These are phyloP conservation scores for Morphnarchus princeps DNA, from an alignment of 2,113 vertebrate species.

Conservation along the genomic window DNA sequence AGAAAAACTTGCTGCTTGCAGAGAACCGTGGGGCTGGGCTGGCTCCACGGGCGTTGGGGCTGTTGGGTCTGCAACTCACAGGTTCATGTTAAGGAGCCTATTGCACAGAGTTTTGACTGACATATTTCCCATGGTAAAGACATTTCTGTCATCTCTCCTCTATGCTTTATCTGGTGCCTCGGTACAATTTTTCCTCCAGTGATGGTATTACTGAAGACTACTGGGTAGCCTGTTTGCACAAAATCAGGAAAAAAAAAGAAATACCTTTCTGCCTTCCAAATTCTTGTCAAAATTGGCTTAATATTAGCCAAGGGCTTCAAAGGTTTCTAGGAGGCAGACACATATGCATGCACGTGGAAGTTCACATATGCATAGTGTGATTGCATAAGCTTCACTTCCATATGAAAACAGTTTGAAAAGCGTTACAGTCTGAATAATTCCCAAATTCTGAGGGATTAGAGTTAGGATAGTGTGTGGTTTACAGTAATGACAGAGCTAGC, in stretches of 20 bases:
- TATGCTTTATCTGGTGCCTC: neutral
- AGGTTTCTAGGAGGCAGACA: neutral
- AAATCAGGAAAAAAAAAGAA: neutral
- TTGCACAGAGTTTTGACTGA: neutral
- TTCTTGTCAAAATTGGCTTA: neutral
- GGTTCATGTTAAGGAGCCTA: neutral
- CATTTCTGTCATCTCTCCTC: neutral
- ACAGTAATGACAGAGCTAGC: neutral
- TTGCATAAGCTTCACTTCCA: neutral
- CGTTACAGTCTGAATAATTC: neutral
- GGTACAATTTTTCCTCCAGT: neutral
- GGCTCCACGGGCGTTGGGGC: neutral
- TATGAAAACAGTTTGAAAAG: neutral
- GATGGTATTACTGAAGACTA: neutral
- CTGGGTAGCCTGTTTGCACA: neutral
- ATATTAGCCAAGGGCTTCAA: neutral
- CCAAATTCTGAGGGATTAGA: neutral
- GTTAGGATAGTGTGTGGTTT: neutral
- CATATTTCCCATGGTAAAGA: neutral
- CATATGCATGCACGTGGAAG: fast-evolving
- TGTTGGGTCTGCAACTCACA: neutral
- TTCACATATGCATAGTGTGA: neutral
- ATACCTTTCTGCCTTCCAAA: neutral
- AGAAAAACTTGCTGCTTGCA: neutral
- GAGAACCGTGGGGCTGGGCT: fast-evolving